A percentile compares a stretch with the other conserved stretches of the same genome.
These are phyloP conservation scores for Adelognathus sp. DNA, from an alignment of 2,888 invertebrate genomes.

Conservation along the genomic window DNA sequence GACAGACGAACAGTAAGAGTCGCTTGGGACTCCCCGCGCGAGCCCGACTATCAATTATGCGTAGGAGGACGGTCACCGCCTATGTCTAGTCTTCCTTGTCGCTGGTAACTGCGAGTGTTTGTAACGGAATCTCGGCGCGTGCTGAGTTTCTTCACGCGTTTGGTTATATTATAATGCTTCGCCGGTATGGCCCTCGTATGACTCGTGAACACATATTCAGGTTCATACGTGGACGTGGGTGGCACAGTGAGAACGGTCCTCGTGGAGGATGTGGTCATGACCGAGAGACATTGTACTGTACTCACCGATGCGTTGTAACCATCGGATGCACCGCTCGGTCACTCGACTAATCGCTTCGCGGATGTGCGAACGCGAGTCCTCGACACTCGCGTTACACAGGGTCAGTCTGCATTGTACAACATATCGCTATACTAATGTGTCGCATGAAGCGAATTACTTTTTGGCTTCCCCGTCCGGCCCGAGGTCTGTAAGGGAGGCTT, in stretches of 20 bases:
- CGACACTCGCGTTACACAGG: background rate
- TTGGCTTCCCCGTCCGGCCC: too few relatives aligned
- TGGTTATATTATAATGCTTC: conserved; percentile 34
- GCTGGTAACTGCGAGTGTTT: conserved; percentile 3
- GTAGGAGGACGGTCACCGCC: conserved; percentile 46
- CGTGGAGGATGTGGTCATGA: conserved; percentile 40
- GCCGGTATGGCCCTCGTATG: conserved; percentile 6
- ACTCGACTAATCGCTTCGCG: background rate
- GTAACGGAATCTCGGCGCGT: conserved; percentile 55
- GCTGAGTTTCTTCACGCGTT: conserved; percentile 48
- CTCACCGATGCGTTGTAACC: conserved; percentile 16
- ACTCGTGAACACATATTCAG: conserved; percentile 6
- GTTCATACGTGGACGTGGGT: background rate
- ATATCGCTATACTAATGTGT: background rate
- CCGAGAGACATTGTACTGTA: conserved; percentile 26
- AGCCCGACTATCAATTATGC: conserved; percentile 30
- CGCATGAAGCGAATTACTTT: background rate
- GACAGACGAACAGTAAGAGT: conserved; percentile 24
- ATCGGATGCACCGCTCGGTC: conserved; percentile 1
- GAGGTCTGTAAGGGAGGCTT: too few relatives aligned
- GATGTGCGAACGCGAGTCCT: conserved; percentile 3
- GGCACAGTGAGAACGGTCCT: conserved; percentile 29
- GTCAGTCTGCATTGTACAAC: background rate
- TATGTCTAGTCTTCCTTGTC: conserved; percentile 36
- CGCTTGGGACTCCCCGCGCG: conserved; percentile 24